phyloP scores from a whole-genome alignment of 2,888 invertebrate species.

The Chromoteleia sp. region DNA sequence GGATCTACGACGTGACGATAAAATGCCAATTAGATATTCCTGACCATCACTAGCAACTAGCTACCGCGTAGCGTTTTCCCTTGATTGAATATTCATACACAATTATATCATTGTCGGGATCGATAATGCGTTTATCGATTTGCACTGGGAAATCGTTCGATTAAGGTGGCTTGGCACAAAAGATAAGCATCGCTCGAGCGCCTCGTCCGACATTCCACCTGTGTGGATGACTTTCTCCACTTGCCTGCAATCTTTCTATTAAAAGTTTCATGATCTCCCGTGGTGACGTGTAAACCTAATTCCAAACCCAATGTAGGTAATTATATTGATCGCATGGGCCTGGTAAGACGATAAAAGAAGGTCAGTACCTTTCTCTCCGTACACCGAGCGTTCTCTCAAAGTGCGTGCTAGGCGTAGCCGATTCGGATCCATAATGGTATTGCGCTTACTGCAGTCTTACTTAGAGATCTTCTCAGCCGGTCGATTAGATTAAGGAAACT shows the following conservation, averaged over 20 bases:
- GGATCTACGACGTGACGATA: conserved; percentile 1
- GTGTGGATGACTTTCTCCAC: conserved; percentile 70
- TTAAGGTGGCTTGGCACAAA: conserved; percentile 40
- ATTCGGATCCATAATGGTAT: conserved; percentile 67
- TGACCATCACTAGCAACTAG: background rate
- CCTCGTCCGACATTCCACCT: conserved; percentile 63
- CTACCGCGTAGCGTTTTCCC: conserved; percentile 25
- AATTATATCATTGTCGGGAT: conserved; percentile 50
- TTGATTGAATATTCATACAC: conserved; percentile 54
- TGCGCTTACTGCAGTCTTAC: conserved; percentile 33
- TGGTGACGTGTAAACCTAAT: conserved; percentile 71
- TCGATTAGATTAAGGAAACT: conserved; percentile 31
- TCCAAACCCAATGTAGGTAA: conserved; percentile 71
- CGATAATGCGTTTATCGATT: conserved; percentile 18
- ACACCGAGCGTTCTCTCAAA: conserved; percentile 68
- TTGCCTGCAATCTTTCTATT: conserved; percentile 66
- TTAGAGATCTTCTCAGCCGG: conserved; percentile 35
- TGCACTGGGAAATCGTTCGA: conserved; percentile 45
- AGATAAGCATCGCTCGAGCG: conserved; percentile 45
- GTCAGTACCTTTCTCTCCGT: conserved; percentile 81
- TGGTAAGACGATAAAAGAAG: conserved; percentile 77
- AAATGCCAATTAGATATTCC: background rate
- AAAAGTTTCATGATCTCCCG: conserved; percentile 70
- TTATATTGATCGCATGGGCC: conserved; percentile 69
- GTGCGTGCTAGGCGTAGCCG: conserved; percentile 68